A percentile compares a stretch with the other conserved stretches of the same genome.
These are phyloP conservation scores for Ericerus pela DNA, from an alignment of 1,140 invertebrate genomes.

Conservation along the genomic window DNA sequence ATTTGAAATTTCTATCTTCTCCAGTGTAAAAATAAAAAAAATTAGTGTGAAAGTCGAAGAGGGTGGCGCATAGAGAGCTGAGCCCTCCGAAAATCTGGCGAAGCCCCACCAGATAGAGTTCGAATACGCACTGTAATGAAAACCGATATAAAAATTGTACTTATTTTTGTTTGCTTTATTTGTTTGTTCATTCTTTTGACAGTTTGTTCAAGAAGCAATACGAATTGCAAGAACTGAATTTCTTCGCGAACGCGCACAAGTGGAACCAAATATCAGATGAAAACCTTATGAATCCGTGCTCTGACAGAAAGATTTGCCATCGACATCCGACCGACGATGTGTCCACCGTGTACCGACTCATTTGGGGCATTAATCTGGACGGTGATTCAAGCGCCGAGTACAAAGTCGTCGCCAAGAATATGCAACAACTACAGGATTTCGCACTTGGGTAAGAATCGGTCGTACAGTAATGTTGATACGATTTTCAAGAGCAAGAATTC, in stretches of 20 bases:
- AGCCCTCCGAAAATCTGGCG: no score
- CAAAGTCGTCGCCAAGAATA: background rate
- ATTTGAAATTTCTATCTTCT: no score
- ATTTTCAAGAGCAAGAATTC: no score
- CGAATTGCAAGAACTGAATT: background rate
- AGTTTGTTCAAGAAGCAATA: background rate
- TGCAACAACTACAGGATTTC: background rate
- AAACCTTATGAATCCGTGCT: background rate
- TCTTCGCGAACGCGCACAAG: background rate
- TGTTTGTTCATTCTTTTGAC: no score
- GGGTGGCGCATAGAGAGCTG: no score
- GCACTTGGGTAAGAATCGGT: background rate
- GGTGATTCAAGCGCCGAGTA: background rate
- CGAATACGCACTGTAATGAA: no score
- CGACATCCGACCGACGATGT: background rate
- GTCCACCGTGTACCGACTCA: background rate
- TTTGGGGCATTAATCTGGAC: constrained; percentile 11
- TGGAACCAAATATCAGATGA: background rate
- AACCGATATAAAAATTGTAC: no score
- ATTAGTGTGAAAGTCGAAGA: no score
- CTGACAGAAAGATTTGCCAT: background rate
- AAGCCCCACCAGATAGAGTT: no score
- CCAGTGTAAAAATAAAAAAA: no score
- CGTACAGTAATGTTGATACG: no score
- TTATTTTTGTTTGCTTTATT: no score